A percentile compares a stretch with the other conserved stretches of the same genome.
Evolutionary conservation across 2,797 vertebrate species (phyloP).

Genomic region (Silurus lanzhouensis): DNA sequence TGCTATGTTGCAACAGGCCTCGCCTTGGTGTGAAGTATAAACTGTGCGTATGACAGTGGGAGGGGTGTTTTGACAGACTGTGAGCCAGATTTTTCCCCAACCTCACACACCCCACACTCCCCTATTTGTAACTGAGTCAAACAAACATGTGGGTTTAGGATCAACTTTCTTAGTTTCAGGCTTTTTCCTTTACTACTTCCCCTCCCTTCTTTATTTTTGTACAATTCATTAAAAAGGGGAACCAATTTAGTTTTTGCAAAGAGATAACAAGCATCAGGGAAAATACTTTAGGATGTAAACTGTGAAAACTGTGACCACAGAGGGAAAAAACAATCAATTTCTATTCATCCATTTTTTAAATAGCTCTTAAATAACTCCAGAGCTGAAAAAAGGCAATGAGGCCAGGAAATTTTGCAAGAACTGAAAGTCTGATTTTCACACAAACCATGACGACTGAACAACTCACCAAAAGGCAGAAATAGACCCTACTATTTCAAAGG

Average conservation of each 20-base stretch:
- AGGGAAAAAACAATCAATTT: slow-evolving; percentile 49
- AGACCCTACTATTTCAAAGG: not conserved
- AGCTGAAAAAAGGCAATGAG: slow-evolving; percentile 52
- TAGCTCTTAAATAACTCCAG: slow-evolving; percentile 54
- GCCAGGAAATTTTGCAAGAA: slow-evolving; percentile 61
- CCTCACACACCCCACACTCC: slow-evolving; percentile 35
- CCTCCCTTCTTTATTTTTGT: slow-evolving; percentile 27
- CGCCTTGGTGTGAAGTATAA: slow-evolving; percentile 36
- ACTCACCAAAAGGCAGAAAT: slow-evolving; percentile 6
- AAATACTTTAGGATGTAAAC: slow-evolving; percentile 56
- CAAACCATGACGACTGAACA: slow-evolving; percentile 36
- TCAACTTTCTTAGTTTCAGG: slow-evolving; percentile 13
- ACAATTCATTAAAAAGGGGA: slow-evolving; percentile 59
- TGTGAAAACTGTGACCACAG: slow-evolving; percentile 27
- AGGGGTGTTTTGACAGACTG: slow-evolving; percentile 47
- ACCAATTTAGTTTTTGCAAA: slow-evolving; percentile 64
- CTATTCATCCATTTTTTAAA: slow-evolving; percentile 40
- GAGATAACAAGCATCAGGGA: slow-evolving; percentile 55
- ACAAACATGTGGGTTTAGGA: slow-evolving; percentile 47
- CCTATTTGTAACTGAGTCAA: slow-evolving; percentile 46
- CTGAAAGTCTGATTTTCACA: slow-evolving; percentile 49
- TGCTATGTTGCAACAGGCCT: slow-evolving; percentile 31
- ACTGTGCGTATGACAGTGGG: slow-evolving; percentile 39
- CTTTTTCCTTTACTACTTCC: slow-evolving; percentile 25
- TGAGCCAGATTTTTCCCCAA: slow-evolving; percentile 42